phyloP scores from a whole-genome alignment of 2,797 vertebrate genomes.

The Emys orbicularis region DNA sequence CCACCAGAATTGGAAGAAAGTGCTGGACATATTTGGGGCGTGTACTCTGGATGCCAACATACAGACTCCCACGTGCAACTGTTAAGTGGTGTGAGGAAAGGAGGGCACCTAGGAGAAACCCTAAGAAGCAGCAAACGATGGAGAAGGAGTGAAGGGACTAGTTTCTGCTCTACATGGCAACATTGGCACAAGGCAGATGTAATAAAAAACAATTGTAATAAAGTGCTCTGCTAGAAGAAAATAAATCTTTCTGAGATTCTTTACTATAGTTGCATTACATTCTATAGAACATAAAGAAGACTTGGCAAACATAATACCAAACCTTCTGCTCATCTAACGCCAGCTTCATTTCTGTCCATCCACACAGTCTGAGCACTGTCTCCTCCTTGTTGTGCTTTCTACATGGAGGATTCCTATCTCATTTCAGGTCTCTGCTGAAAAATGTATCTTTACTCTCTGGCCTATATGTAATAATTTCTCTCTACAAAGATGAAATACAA shows the following conservation, averaged over 20 bases:
- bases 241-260: not conserved
- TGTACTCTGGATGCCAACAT: not conserved
- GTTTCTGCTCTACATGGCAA: not conserved
- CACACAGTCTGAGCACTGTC: not conserved
- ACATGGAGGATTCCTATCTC: not conserved
- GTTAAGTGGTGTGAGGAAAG: not conserved
- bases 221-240: not conserved
- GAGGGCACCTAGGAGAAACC: not conserved
- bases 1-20: not conserved
- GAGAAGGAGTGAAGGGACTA: not conserved
- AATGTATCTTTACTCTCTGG: not conserved
- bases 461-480: not conserved
- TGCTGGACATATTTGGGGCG: not conserved
- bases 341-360: not conserved
- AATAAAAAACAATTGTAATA: not conserved
- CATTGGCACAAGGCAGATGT: too few relatives aligned
- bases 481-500: not conserved
- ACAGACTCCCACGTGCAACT: not conserved
- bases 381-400: not conserved
- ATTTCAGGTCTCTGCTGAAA: not conserved
- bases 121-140: not conserved
- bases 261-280: not conserved
- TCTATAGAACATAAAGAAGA: not conserved
- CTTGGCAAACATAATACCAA: not conserved
- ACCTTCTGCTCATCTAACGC: accelerated